Percentiles rank a stretch among this genome's conserved stretches.
Evolutionary conservation across 35 echinoderm and acorn worm species (phyloP).

Genomic region (Apostichopus californicus): DNA sequence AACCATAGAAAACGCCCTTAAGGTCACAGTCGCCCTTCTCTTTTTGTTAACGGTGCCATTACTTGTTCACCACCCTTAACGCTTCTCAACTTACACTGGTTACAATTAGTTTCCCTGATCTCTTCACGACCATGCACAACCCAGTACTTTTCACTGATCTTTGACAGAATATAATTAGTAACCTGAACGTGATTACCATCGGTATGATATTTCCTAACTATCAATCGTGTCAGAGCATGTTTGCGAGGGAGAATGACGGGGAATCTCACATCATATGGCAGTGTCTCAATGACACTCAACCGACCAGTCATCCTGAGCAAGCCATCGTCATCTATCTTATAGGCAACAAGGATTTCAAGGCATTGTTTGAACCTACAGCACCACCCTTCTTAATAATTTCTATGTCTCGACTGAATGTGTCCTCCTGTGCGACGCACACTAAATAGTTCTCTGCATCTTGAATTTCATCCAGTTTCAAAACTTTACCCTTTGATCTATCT

Average conservation of each 20-base stretch:
- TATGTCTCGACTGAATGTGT: background rate
- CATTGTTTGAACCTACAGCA: conserved; percentile 24
- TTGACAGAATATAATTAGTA: conserved; percentile 46
- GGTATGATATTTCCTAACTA: no score
- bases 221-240: no score
- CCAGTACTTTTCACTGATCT: conserved; percentile 44
- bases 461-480: no score
- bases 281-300: conserved; percentile 21
- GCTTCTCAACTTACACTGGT: conserved; percentile 41
- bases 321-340: conserved; percentile 35
- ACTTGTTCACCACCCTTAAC: no score
- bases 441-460: no score
- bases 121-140: conserved; percentile 39
- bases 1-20: no score
- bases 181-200: conserved; percentile 37
- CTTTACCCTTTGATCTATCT: no score
- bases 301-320: conserved; percentile 44
- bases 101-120: conserved; percentile 42
- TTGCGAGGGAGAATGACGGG: conserved; percentile 57
- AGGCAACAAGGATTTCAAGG: conserved; percentile 18
- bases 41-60: no score
- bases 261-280: conserved; percentile 42
- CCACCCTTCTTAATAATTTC: background rate
- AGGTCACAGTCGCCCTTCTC: no score
- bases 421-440: conserved; percentile 3